These are phyloP conservation scores for Sphaeramia orbicularis DNA, from an alignment of 2,797 vertebrate genomes.

Conservation along the genomic window DNA sequence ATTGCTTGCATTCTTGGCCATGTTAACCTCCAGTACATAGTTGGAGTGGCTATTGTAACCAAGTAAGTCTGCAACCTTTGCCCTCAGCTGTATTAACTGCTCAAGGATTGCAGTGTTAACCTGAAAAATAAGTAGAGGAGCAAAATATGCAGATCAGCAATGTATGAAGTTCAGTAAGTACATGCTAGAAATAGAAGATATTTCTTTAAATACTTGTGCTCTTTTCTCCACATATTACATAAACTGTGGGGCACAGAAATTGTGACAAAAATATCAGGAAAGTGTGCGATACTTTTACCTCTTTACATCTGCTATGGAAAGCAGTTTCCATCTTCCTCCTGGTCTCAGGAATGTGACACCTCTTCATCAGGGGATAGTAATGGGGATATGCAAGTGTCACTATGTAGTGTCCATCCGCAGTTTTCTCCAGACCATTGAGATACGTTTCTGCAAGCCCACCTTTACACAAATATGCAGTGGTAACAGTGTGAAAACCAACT, in stretches of 20 bases:
- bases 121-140: constrained; percentile 74
- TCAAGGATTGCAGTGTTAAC: constrained; percentile 92
- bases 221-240: background rate
- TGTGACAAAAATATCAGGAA: background rate
- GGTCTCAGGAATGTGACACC: constrained; percentile 92
- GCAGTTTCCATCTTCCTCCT: constrained; percentile 92
- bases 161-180: background rate
- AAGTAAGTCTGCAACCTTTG: constrained; percentile 90
- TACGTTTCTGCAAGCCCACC: constrained; percentile 92
- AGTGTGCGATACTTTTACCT: constrained; percentile 79
- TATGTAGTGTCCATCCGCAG: constrained; percentile 83
- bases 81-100: constrained; percentile 89
- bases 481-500: background rate
- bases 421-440: constrained; percentile 88
- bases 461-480: constrained; percentile 51
- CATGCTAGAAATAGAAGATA: background rate
- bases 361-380: constrained; percentile 95
- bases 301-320: constrained; percentile 95
- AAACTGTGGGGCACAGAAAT: background rate
- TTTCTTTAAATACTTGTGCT: too few species aligned
- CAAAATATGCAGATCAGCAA: background rate
- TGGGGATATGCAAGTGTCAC: constrained; percentile 95
- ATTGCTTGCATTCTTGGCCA: constrained; percentile 87
- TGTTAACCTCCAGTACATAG: constrained; percentile 95
- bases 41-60: constrained; percentile 92